Conservation (phyloP, 2,888 invertebrate genomes). For the Tetranychus truncatus region DNA sequence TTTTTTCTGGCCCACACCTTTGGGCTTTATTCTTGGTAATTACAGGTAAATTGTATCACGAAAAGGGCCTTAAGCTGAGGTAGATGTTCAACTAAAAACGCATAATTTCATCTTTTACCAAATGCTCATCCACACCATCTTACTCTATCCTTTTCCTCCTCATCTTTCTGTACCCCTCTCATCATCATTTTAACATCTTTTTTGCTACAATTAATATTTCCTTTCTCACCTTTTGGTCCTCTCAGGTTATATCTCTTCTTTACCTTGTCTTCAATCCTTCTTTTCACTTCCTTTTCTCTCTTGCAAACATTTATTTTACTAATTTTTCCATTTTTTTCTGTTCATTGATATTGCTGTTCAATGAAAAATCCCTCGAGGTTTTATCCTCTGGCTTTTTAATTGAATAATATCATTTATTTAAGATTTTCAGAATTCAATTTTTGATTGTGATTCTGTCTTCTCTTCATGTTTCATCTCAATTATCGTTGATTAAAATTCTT, state of each 20-base stretch:
- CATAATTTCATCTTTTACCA: background rate
- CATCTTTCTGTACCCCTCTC: background rate
- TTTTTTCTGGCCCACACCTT: background rate
- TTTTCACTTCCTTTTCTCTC: no score
- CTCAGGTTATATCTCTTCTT: no score
- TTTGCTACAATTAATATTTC: background rate
- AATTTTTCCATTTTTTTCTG: no score
- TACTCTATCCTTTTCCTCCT: background rate
- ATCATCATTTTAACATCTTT: background rate
- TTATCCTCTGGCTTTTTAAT: background rate
- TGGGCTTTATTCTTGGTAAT: background rate
- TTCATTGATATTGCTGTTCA: no score
- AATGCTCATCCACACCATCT: background rate
- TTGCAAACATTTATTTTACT: no score
- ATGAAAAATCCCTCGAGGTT: background rate
- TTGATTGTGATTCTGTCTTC: background rate
- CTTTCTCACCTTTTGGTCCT: background rate
- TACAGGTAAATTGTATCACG: slow-evolving; percentile 1
- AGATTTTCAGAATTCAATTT: background rate
- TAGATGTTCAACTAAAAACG: no score
- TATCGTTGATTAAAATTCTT: background rate
- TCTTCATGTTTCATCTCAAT: background rate
- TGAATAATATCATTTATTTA: background rate
- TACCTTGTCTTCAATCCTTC: no score
- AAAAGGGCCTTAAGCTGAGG: background rate